Base-by-base conservation (phyloP, 1,140 invertebrate species). In the Wiebesia pumilae region DNA sequence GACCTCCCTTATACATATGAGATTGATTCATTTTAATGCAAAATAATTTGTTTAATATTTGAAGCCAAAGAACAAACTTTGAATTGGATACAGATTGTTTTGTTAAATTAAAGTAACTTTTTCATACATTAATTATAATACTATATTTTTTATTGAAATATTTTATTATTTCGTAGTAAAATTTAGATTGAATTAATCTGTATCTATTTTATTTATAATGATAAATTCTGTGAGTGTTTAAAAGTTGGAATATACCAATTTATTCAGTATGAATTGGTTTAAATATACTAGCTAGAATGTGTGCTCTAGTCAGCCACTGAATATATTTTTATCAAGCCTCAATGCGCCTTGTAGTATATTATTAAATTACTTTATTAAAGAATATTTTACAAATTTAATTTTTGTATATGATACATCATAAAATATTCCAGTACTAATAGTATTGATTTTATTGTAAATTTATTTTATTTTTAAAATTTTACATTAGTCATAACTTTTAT, bases 301-400 rank as follows among this genome's bases (percentile, higher is more conserved):
- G 90, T 92, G 91, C 89, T 91, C 92, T 93, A 93, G 91, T 93
- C 92, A 92, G 91, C 89, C 88, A 91, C 88, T 88, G 82, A 91
- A 90, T 67, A 87, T 67, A 80, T 80, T 85, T 35, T 80, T 85
- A 77, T 62, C 69, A 85, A 87, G 67, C 83, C 87, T 87, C 83
- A 85, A 87, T 87, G 87, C 87, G 83, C 87, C 87, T 87, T 87
- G 83, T 87, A 87, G 83, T 80, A 62, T 51, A 79, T 79, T 79
- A 62, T 87, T 58, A 75, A 84, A 3, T 78, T 83, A 77, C 12
- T n/a, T 77, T 30, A n/a, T 65, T 77, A 40, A 16, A 19, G 33
- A 82, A 73, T 83, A 84, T 58, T 84, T 77, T 84, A 35, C 67
- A 73, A 69, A 54, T 9, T 40, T 14, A 51, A 84, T 84, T 78